These are phyloP conservation scores for Lepidurus apus DNA, from an alignment of 1,140 invertebrate genomes.

Conservation along the genomic window DNA sequence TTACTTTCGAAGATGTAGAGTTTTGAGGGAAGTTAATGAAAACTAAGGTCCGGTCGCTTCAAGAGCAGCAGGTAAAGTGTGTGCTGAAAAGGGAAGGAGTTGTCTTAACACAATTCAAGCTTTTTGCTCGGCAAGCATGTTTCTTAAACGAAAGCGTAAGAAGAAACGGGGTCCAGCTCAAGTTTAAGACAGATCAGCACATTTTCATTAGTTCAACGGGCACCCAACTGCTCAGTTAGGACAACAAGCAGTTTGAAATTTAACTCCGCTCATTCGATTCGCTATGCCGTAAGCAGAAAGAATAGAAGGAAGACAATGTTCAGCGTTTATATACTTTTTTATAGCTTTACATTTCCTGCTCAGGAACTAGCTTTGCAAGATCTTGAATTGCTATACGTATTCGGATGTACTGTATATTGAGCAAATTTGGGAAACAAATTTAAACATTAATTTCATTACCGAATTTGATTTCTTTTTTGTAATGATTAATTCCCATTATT, in stretches of 20 bases:
- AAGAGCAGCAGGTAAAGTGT: neutral
- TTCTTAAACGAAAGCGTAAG: neutral
- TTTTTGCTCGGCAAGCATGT: neutral
- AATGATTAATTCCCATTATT: no score
- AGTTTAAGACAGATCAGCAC: slow-evolving; percentile 3
- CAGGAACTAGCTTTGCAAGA: neutral
- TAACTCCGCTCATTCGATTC: neutral
- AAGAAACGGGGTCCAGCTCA: neutral
- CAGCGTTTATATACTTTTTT: neutral
- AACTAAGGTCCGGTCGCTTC: neutral
- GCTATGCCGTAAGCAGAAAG: slow-evolving; percentile 9
- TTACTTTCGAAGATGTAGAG: neutral
- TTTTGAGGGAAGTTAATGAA: neutral
- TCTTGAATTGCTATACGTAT: no score
- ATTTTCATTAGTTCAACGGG: neutral
- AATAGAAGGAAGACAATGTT: neutral
- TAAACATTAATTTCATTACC: no score
- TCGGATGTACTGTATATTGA: no score
- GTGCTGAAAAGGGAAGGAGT: neutral
- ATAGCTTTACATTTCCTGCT: neutral
- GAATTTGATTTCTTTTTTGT: no score
- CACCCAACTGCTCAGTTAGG: neutral
- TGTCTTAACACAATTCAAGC: neutral
- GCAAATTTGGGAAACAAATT: no score
- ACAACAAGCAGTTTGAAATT: neutral